phyloP scores from a whole-genome alignment of 2,888 invertebrate species.

The Hipparchia semele region DNA sequence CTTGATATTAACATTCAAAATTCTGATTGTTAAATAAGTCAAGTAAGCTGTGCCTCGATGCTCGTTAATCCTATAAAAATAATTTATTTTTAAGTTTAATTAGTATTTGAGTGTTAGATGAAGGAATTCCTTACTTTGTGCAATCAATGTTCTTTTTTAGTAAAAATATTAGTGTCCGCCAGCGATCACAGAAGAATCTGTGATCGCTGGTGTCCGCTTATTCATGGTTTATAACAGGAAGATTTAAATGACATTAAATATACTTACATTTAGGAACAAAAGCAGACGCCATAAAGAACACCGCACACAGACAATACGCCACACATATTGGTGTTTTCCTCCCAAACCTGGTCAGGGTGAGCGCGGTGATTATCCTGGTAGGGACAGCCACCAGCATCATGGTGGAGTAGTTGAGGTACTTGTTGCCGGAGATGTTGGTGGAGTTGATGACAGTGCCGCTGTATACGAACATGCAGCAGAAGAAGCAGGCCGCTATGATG shows the following conservation, averaged over 20 bases:
- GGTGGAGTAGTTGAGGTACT: constrained; percentile 89
- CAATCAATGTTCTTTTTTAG: too few species aligned
- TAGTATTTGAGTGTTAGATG: too few species aligned
- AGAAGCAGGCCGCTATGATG: constrained; percentile 84
- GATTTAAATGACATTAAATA: not conserved
- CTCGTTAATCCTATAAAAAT: too few species aligned
- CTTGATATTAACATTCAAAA: too few species aligned
- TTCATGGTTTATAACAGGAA: too few species aligned
- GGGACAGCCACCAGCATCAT: constrained; percentile 87
- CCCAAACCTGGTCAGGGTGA: constrained; percentile 85
- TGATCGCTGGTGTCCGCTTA: too few species aligned
- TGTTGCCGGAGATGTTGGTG: constrained; percentile 88
- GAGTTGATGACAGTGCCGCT: constrained; percentile 90
- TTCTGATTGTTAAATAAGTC: too few species aligned
- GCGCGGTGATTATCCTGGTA: constrained; percentile 69
- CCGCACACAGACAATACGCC: constrained; percentile 71
- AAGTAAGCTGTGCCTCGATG: too few species aligned
- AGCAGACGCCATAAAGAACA: constrained; percentile 80
- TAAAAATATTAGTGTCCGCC: too few species aligned
- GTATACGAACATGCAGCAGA: constrained; percentile 89
- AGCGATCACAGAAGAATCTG: too few species aligned
- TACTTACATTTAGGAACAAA: constrained; percentile 79
- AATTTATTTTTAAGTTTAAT: too few species aligned
- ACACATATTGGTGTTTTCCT: constrained; percentile 74
- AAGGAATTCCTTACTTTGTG: too few species aligned